Evolutionary conservation across 2,888 invertebrate genomes (phyloP).

Genomic region (Arctia plantaginis): DNA sequence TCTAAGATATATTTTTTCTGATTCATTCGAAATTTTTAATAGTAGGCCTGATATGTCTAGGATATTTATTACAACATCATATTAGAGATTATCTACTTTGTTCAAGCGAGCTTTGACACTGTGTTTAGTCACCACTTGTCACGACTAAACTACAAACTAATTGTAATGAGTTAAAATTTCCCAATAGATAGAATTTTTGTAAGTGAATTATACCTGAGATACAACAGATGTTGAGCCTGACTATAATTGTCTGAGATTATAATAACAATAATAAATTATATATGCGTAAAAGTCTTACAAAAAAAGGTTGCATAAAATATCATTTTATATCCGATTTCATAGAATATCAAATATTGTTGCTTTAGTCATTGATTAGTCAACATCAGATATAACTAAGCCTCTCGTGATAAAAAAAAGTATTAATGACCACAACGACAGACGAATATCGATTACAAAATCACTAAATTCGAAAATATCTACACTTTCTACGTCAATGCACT

Average conservation of each 20-base stretch:
- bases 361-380: slow-evolving; percentile 8
- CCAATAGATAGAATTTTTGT: background rate
- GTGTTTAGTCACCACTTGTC: slow-evolving; percentile 47
- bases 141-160: slow-evolving; percentile 58
- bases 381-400: background rate
- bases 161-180: slow-evolving; percentile 58
- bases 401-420: background rate
- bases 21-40: background rate
- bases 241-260: background rate
- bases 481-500: slow-evolving; percentile 22
- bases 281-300: background rate
- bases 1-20: background rate
- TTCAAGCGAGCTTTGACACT: slow-evolving; percentile 34
- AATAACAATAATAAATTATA: background rate
- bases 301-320: background rate
- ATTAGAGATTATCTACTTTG: slow-evolving; percentile 18
- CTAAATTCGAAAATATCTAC: slow-evolving; percentile 3
- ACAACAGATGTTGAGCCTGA: background rate
- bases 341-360: background rate
- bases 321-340: background rate
- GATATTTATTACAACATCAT: background rate
- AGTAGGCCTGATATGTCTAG: background rate
- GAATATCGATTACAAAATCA: slow-evolving; percentile 9
- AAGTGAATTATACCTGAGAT: background rate
- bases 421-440: background rate